Conservation (phyloP, 2,113 vertebrate species). For the Paramisgurnus dabryanus region DNA sequence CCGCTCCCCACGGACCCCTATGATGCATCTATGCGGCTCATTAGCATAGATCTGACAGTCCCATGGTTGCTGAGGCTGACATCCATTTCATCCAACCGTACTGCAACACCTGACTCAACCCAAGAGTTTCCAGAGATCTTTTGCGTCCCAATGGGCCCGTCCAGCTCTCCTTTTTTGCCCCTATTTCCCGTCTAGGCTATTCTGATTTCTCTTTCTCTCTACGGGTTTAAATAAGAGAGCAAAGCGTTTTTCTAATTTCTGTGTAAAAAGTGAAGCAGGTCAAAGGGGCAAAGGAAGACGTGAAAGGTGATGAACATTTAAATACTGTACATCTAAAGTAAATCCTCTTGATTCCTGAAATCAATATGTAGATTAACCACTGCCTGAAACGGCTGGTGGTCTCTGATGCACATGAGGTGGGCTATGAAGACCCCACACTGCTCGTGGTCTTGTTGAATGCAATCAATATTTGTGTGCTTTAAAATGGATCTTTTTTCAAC, state of each 20-base stretch:
- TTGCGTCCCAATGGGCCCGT: slow-evolving; percentile 22
- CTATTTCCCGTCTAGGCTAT: slow-evolving; percentile 14
- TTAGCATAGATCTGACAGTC: slow-evolving; percentile 46
- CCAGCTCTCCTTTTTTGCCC: neutral
- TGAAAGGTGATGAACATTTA: neutral
- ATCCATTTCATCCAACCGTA: slow-evolving; percentile 35
- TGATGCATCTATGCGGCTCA: slow-evolving; percentile 36
- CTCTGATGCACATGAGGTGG: neutral
- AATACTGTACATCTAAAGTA: neutral
- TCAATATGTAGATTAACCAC: neutral
- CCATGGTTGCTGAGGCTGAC: slow-evolving; percentile 20
- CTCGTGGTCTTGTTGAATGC: neutral
- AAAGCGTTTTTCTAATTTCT: neutral
- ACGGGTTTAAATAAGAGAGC: neutral
- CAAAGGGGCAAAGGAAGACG: neutral
- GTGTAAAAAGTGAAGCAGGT: slow-evolving; percentile 1
- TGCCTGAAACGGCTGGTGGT: neutral
- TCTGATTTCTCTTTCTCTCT: slow-evolving; percentile 2
- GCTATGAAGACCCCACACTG: neutral
- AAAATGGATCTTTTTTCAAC: slow-evolving; percentile 14
- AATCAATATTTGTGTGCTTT: slow-evolving; percentile 17
- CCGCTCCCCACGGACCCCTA: slow-evolving; percentile 29
- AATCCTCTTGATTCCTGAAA: neutral
- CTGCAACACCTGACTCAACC: slow-evolving; percentile 20
- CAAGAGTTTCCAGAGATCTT: slow-evolving; percentile 15